Conservation (phyloP, 1,140 invertebrate species). For the Pissodes strobi region DNA sequence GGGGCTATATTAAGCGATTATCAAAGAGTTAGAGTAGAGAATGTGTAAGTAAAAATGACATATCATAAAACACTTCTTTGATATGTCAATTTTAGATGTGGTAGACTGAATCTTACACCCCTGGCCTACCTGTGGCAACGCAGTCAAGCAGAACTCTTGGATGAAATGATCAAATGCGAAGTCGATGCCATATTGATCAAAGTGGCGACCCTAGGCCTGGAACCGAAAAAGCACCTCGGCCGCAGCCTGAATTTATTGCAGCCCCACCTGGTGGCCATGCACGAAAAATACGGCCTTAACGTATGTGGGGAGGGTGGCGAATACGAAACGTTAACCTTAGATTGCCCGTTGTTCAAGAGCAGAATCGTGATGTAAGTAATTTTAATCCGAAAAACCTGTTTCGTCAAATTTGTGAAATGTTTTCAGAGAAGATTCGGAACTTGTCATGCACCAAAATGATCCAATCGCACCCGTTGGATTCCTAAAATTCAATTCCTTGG, state of each 20-base stretch:
- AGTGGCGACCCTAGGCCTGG: conserved; percentile 89
- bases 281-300: conserved; percentile 94
- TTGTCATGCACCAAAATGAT: conserved; percentile 86
- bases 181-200: conserved; percentile 96
- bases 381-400: too few relatives aligned
- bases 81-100: conserved; percentile 83
- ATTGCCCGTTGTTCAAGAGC: conserved; percentile 94
- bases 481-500: conserved; percentile 82
- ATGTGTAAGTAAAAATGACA: conserved; percentile 72
- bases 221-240: conserved; percentile 85
- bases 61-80: too few relatives aligned
- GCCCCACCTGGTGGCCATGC: conserved; percentile 83
- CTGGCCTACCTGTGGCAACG: conserved; percentile 93
- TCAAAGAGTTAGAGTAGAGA: conserved; percentile 95
- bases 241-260: conserved; percentile 83
- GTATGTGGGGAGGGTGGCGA: conserved; percentile 99
- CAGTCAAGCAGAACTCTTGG: conserved; percentile 91
- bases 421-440: conserved; percentile 85
- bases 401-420: neutral
- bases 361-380: conserved; percentile 84
- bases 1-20: conserved; percentile 98
- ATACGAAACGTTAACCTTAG: conserved; percentile 96
- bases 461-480: conserved; percentile 92
- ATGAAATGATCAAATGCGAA: conserved; percentile 94
- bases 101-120: conserved; percentile 82